Conservation (phyloP, 35 echinoderm and acorn worm genomes). For the Ophiothrix spiculata region DNA sequence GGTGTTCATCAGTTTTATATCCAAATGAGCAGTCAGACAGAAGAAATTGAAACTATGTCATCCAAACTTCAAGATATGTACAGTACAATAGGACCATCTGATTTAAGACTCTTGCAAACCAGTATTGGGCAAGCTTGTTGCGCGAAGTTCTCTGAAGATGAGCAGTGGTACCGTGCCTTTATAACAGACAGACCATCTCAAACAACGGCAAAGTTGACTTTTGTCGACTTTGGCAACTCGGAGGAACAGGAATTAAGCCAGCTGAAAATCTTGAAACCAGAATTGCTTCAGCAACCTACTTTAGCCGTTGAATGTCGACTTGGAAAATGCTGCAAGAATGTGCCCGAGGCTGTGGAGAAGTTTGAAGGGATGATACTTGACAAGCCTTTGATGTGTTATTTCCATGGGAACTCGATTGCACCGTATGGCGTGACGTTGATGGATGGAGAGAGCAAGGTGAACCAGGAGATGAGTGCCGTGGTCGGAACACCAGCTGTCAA, state of each 20-base stretch:
- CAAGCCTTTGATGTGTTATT: slow-evolving; percentile 35
- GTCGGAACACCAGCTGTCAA: not conserved
- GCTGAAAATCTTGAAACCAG: slow-evolving; percentile 49
- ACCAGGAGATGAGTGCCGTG: slow-evolving; percentile 39
- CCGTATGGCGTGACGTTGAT: slow-evolving; percentile 1
- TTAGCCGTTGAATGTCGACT: slow-evolving; percentile 76
- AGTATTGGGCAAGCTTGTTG: slow-evolving; percentile 52
- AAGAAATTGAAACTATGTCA: slow-evolving; percentile 25
- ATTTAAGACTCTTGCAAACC: slow-evolving; percentile 27
- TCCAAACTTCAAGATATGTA: slow-evolving; percentile 31
- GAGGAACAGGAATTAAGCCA: slow-evolving; percentile 45
- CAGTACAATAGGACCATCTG: not conserved
- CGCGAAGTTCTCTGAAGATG: slow-evolving; percentile 79
- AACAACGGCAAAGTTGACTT: slow-evolving; percentile 36
- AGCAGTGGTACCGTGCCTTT: slow-evolving; percentile 82
- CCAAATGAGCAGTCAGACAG: slow-evolving; percentile 5
- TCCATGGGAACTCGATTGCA: slow-evolving; percentile 10
- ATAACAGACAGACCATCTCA: slow-evolving; percentile 25
- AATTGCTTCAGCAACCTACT: slow-evolving; percentile 38
- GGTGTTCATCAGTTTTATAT: slow-evolving; percentile 22
- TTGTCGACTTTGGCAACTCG: slow-evolving; percentile 87
- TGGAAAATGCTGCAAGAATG: slow-evolving; percentile 2
- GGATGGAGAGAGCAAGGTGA: slow-evolving; percentile 45
- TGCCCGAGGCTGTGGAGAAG: slow-evolving; percentile 12
- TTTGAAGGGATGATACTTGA: slow-evolving; percentile 37